Percentiles rank a stretch among this genome's conserved stretches.
These are phyloP conservation scores for Ceratina australensis DNA, from an alignment of 1,140 invertebrate genomes.

Conservation along the genomic window DNA sequence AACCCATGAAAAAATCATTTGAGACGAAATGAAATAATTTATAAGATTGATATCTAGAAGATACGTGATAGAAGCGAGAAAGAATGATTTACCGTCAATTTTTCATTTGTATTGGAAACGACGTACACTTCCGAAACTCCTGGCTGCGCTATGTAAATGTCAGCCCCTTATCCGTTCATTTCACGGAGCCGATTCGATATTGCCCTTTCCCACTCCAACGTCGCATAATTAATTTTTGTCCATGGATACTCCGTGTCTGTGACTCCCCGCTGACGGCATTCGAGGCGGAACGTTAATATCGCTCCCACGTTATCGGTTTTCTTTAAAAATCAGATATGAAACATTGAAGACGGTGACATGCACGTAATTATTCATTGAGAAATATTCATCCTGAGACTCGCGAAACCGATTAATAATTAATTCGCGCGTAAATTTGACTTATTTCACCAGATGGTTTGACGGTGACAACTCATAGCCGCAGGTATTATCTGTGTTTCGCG, in stretches of 20 bases:
- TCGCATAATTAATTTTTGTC: conserved; percentile 51
- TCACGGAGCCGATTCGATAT: conserved; percentile 10
- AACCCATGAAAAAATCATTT: too few relatives aligned
- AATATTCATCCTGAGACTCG: background rate
- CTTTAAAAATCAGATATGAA: conserved; percentile 26
- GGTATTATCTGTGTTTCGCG: too few relatives aligned
- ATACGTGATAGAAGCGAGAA: too few relatives aligned
- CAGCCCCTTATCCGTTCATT: conserved; percentile 7
- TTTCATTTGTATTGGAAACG: background rate
- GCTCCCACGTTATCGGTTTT: conserved; percentile 32
- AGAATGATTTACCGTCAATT: background rate
- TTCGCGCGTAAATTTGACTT: background rate
- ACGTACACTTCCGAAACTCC: background rate
- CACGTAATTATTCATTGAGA: background rate
- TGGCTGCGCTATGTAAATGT: conserved; percentile 29
- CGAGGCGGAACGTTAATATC: conserved; percentile 29
- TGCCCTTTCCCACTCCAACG: background rate
- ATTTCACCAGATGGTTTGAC: background rate
- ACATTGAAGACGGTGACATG: background rate
- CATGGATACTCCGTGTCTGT: conserved; percentile 42
- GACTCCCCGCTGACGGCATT: background rate
- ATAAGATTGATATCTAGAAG: too few relatives aligned
- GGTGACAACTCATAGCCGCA: too few relatives aligned
- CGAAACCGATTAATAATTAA: background rate
- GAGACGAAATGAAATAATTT: too few relatives aligned